Evolutionary conservation across 2,888 invertebrate genomes (phyloP).

Genomic region (Globia sparganii): DNA sequence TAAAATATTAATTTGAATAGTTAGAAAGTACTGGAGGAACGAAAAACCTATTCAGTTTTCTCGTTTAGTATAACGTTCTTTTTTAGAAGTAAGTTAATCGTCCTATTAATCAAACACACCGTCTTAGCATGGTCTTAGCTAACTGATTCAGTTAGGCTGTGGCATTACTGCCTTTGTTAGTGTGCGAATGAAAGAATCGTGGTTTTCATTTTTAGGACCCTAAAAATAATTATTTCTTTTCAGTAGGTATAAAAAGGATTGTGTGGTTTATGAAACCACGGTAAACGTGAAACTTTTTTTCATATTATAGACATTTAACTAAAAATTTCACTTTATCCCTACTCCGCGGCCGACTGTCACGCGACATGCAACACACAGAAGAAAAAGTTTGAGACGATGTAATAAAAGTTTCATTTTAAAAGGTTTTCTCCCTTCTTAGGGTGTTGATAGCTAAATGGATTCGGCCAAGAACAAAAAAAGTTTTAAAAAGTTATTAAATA

Average conservation of each 20-base stretch:
- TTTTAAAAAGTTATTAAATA: neutral
- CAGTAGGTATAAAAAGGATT: neutral
- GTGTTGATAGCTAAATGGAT: too few relatives aligned
- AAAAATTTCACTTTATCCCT: too few relatives aligned
- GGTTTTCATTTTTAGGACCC: neutral
- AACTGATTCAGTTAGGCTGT: slow-evolving; percentile 74
- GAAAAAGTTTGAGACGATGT: too few relatives aligned
- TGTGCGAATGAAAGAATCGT: slow-evolving; percentile 62
- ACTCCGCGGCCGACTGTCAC: too few relatives aligned
- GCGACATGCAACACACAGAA: too few relatives aligned
- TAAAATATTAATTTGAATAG: neutral
- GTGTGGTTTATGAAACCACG: too few relatives aligned
- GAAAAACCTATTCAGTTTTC: neutral
- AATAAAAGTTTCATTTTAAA: too few relatives aligned
- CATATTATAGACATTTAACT: too few relatives aligned
- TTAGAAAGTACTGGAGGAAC: neutral
- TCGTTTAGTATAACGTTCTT: neutral
- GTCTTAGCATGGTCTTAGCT: slow-evolving; percentile 26
- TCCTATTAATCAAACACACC: neutral
- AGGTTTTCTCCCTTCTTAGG: too few relatives aligned
- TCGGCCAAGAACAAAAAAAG: too few relatives aligned
- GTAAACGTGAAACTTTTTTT: too few relatives aligned
- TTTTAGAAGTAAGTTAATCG: neutral
- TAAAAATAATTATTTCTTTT: neutral
- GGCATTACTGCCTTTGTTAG: slow-evolving; percentile 74